Evolutionary conservation across 2,113 vertebrate genomes (phyloP).

Genomic region (Oceanites oceanicus): DNA sequence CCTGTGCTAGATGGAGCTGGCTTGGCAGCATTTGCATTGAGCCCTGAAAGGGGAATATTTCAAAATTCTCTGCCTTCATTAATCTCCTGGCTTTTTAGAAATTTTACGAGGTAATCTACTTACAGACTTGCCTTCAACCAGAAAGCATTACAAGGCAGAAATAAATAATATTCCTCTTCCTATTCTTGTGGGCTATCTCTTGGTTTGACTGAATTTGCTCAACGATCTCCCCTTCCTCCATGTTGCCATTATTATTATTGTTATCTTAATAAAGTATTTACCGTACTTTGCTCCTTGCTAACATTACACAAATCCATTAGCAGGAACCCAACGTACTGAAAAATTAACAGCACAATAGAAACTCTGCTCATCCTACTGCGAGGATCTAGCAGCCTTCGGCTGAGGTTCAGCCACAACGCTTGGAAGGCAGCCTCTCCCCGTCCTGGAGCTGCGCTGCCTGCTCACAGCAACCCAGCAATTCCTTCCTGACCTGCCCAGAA

Average conservation of each 20-base stretch:
- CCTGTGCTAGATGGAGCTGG: not conserved
- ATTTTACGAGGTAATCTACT: conserved; percentile 15
- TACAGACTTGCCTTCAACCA: conserved; percentile 8
- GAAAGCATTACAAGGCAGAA: conserved; percentile 20
- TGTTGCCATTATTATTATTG: not conserved
- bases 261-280: not conserved
- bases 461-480: not conserved
- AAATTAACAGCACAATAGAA: not conserved
- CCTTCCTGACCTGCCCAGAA: conserved; percentile 49
- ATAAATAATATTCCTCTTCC: not conserved
- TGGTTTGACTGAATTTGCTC: not conserved
- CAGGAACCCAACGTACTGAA: not conserved
- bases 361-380: not conserved
- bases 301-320: not conserved
- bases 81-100: not conserved
- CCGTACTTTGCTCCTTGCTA: not conserved
- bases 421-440: not conserved
- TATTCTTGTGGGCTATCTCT: not conserved
- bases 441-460: not conserved
- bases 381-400: not conserved
- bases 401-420: not conserved
- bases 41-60: not conserved
- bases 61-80: not conserved
- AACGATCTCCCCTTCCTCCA: not conserved
- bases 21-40: not conserved